Evolutionary conservation across 2,113 vertebrate genomes (phyloP).

Genomic region (Bos taurus): ARS-UCD2.0 NC_037338.1:37441001-37441500

Average conservation of each 20-base stretch:
- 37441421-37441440: not conserved
- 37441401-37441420: not conserved
- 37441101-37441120: not conserved
- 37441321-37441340: not conserved
- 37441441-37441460: not conserved
- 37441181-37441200: not conserved
- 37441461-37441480: not conserved
- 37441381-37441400: conserved; percentile 1
- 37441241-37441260: not conserved
- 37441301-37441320: not conserved
- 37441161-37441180: not conserved
- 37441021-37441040: not conserved
- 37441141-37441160: not conserved
- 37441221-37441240: not conserved
- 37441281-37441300: not conserved
- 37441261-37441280: not conserved
- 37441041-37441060: not conserved
- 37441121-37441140: not conserved
- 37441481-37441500: not conserved
- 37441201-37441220: not conserved
- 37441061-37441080: not conserved
- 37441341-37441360: not conserved
- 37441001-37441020: not conserved
- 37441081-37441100: not conserved
- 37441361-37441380: not conserved